These are phyloP conservation scores for Datnioides undecimradiatus DNA, from an alignment of 2,113 vertebrate species.

Conservation along the genomic window DNA sequence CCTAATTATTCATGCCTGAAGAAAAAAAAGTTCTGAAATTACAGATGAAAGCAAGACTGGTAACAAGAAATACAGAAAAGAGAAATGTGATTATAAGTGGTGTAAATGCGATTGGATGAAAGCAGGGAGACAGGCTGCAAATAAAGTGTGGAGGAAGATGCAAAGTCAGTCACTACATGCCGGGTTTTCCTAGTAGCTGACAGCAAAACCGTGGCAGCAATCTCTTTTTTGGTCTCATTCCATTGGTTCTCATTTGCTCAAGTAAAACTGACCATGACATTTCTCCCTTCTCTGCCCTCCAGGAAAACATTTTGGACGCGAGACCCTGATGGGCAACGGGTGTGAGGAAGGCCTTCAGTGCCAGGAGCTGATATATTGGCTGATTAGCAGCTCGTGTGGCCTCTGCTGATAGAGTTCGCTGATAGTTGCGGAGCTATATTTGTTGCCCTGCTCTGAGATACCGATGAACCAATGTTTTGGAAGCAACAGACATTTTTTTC, in stretches of 20 bases:
- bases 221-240: background rate
- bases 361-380: constrained; percentile 50
- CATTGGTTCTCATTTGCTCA: constrained; percentile 16
- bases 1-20: background rate
- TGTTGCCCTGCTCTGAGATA: constrained; percentile 53
- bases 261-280: constrained; percentile 53
- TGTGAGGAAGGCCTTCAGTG: constrained; percentile 44
- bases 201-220: background rate
- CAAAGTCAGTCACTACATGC: background rate
- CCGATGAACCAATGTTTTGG: constrained; percentile 50
- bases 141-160: constrained; percentile 2
- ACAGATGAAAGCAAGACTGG: too few species aligned
- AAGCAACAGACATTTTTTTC: constrained; percentile 69
- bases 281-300: constrained; percentile 33
- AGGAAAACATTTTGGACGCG: constrained; percentile 41
- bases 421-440: constrained; percentile 52
- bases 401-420: constrained; percentile 50
- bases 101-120: background rate
- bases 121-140: background rate
- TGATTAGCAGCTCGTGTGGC: constrained; percentile 51
- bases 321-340: constrained; percentile 27
- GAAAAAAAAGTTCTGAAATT: background rate
- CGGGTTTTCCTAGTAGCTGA: constrained; percentile 9
- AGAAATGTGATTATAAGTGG: background rate
- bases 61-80: background rate